These are phyloP conservation scores for Oreochromis mossambicus DNA, from an alignment of 2,797 vertebrate genomes.

Conservation along the genomic window DNA sequence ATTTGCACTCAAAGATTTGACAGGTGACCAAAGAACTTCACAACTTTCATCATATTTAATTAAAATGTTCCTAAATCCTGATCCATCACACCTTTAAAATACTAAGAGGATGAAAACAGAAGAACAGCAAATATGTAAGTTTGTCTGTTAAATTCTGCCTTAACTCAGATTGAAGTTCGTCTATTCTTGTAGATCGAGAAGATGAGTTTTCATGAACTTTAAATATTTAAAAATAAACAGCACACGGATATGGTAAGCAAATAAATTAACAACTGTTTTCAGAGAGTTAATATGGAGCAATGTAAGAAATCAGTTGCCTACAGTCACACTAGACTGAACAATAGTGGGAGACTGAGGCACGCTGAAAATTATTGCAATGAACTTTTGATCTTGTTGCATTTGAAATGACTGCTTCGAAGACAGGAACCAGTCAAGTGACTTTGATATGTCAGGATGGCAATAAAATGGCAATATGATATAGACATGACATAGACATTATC, in stretches of 20 bases:
- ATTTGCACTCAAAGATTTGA: neutral
- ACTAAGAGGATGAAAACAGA: neutral
- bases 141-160: neutral
- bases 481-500: too few relatives aligned
- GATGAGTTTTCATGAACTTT: neutral
- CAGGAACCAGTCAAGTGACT: neutral
- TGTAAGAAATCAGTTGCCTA: neutral
- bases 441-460: neutral
- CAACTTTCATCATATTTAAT: neutral
- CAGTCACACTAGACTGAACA: neutral
- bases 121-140: neutral
- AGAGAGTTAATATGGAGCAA: neutral
- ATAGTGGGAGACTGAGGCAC: neutral
- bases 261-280: neutral
- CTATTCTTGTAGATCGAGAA: neutral
- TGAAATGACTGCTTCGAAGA: neutral
- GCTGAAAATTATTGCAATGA: neutral
- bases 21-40: neutral
- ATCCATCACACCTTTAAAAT: neutral
- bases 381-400: neutral
- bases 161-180: neutral
- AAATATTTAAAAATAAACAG: neutral
- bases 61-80: neutral
- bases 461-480: neutral
- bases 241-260: neutral